A percentile compares a stretch with the other conserved stretches of the same genome.
Conservation (phyloP, 2,113 vertebrate species). For the Hydrochoerus hydrochaeris region DNA sequence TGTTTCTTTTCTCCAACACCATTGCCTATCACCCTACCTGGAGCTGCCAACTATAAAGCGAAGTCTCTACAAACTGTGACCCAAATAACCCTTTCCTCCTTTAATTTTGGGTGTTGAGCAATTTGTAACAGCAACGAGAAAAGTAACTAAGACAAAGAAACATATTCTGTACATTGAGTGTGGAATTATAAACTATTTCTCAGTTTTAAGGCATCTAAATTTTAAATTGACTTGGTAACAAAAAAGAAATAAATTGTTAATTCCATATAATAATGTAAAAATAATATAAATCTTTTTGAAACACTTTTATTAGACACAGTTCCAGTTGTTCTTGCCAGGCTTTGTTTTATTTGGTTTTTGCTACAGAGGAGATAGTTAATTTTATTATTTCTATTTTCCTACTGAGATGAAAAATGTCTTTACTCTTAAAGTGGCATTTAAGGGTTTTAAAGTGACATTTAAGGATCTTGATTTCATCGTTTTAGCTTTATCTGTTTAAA, state of each 20-base stretch:
- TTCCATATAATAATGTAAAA: not conserved
- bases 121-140: not conserved
- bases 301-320: not conserved
- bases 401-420: not conserved
- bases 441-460: not conserved
- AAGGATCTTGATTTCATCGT: not conserved
- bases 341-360: not conserved
- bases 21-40: not conserved
- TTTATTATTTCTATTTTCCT: not conserved
- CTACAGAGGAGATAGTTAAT: not conserved
- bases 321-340: not conserved
- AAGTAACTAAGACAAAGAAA: not conserved
- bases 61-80: not conserved
- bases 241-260: not conserved
- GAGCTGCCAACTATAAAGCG: not conserved
- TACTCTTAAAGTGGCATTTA: not conserved
- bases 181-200: constrained; percentile 18
- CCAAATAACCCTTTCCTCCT: not conserved
- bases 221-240: not conserved
- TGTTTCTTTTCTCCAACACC: not conserved
- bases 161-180: not conserved
- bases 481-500: not conserved
- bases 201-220: not conserved
- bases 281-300: not conserved
- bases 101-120: not conserved